Conservation (phyloP, 2,113 vertebrate species). For the Pundamilia nyererei region DNA sequence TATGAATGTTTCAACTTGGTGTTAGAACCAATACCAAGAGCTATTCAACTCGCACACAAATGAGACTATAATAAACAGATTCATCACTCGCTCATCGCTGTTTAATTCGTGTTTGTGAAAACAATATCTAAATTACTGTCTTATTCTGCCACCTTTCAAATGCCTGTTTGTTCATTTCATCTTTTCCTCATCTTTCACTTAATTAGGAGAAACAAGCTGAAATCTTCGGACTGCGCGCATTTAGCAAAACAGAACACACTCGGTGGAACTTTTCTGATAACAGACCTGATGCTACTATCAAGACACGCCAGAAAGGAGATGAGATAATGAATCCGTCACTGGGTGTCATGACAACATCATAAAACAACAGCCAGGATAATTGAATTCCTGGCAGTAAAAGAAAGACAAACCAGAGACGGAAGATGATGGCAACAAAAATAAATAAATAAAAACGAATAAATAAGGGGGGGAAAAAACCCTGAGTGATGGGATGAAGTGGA, state of each 20-base stretch:
- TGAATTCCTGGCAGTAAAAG: slow-evolving; percentile 61
- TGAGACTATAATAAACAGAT: not conserved
- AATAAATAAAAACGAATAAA: not conserved
- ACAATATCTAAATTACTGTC: not conserved
- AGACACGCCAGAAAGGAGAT: slow-evolving; percentile 54
- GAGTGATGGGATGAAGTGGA: slow-evolving; percentile 45
- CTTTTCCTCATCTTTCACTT: not conserved
- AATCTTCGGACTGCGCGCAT: not conserved
- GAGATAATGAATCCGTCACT: slow-evolving; percentile 75
- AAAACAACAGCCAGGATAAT: slow-evolving; percentile 69
- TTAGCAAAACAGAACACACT: not conserved
- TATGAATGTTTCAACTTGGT: not conserved
- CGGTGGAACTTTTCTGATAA: not conserved
- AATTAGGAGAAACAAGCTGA: not conserved
- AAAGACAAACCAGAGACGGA: not conserved
- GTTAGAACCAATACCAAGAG: not conserved
- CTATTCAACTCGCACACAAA: not conserved
- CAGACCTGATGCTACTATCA: not conserved
- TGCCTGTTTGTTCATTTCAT: not conserved
- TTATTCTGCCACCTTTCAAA: not conserved
- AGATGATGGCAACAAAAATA: not conserved
- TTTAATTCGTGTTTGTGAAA: not conserved
- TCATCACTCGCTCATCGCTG: not conserved
- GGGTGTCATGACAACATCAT: slow-evolving; percentile 68
- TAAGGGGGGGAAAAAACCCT: not conserved